Evolutionary conservation across 2,888 invertebrate species (phyloP).

Genomic region (Lepidocyrtoides sp.): DNA sequence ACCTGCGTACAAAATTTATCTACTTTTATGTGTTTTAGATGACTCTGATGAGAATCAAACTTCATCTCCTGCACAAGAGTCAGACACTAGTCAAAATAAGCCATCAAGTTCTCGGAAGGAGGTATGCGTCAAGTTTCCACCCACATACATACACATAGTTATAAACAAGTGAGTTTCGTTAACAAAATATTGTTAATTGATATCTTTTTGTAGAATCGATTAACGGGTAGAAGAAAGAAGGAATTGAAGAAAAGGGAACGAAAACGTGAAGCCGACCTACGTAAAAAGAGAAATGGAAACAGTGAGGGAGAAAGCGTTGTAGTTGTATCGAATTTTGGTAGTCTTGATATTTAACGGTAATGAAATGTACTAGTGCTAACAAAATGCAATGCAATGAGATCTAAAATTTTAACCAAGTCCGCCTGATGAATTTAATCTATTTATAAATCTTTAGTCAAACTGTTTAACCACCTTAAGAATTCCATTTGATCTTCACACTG

Average conservation of each 20-base stretch:
- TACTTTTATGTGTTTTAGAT: conserved; percentile 8
- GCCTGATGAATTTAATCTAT: conserved; percentile 55
- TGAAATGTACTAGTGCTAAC: neutral
- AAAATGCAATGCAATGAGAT: conserved; percentile 69
- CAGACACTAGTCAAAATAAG: conserved; percentile 74
- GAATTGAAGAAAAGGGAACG: conserved; percentile 85
- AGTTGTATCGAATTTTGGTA: conserved; percentile 81
- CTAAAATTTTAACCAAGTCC: conserved; percentile 56
- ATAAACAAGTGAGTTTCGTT: neutral
- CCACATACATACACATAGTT: too few species aligned
- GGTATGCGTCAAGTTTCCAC: conserved; percentile 41
- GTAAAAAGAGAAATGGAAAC: conserved; percentile 81
- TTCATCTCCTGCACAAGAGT: conserved; percentile 51
- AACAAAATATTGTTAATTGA: too few species aligned
- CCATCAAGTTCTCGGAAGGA: conserved; percentile 66
- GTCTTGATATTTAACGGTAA: conserved; percentile 81
- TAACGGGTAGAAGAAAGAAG: conserved; percentile 85
- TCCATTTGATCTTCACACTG: conserved; percentile 59
- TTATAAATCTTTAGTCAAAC: conserved; percentile 45
- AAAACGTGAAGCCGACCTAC: conserved; percentile 85
- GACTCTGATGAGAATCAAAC: conserved; percentile 70
- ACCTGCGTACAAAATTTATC: too few species aligned
- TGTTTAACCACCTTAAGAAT: conserved; percentile 48
- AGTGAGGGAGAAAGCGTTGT: conserved; percentile 79
- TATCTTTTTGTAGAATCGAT: conserved; percentile 81